Evolutionary conservation across 2,888 invertebrate genomes (phyloP).

Genomic region (Alloscopus bannaensis): DNA sequence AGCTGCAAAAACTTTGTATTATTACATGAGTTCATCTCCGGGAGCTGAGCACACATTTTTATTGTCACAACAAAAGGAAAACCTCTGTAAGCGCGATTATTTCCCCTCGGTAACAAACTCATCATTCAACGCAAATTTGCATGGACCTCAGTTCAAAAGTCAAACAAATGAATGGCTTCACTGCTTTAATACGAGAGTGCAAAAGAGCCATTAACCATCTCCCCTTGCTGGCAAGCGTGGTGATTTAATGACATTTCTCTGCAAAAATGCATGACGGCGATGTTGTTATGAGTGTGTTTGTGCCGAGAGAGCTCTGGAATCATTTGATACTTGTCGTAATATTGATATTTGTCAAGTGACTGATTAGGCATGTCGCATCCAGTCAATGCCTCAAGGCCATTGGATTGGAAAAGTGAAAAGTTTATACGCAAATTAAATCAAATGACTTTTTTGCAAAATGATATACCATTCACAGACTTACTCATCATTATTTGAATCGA

Average conservation of each 20-base stretch:
- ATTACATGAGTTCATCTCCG: too few species aligned
- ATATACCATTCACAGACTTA: too few species aligned
- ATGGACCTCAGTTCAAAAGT: not conserved
- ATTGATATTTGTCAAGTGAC: too few species aligned
- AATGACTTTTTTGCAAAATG: too few species aligned
- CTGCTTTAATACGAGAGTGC: conserved; percentile 18
- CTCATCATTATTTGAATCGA: too few species aligned
- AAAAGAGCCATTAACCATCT: not conserved
- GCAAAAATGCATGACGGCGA: not conserved
- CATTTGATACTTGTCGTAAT: not conserved
- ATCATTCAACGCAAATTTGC: not conserved
- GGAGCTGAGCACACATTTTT: not conserved
- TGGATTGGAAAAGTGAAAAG: not conserved
- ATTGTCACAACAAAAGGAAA: conserved; percentile 54
- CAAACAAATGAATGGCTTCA: conserved; percentile 38
- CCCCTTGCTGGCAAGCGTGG: not conserved
- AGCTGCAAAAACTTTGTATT: not conserved
- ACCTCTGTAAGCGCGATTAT: too few species aligned
- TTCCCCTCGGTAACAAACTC: not conserved
- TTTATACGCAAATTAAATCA: not conserved
- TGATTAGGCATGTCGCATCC: too few species aligned
- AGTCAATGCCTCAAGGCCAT: too few species aligned
- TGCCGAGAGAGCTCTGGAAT: not conserved
- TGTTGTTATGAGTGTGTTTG: not conserved
- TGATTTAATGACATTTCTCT: not conserved